Conservation (phyloP, 2,113 vertebrate genomes). For the Tringa solitaria region DNA sequence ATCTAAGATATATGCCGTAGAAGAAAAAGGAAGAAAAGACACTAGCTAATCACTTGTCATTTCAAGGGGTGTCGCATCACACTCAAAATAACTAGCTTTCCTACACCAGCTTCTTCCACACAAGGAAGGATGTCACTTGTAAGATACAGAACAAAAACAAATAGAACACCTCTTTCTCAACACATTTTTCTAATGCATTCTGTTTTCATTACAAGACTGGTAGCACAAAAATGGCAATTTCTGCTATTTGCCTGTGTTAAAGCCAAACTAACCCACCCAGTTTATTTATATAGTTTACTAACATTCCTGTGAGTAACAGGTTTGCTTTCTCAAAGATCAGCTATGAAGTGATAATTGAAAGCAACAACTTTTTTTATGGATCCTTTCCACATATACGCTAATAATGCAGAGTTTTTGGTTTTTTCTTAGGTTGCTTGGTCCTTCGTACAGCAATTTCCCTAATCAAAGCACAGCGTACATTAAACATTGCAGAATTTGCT, state of each 20-base stretch:
- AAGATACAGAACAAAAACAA: not conserved
- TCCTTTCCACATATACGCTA: not conserved
- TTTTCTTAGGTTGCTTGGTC: not conserved
- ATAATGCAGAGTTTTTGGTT: not conserved
- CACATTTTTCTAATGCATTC: not conserved
- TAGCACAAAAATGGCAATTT: not conserved
- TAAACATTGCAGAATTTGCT: not conserved
- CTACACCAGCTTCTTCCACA: not conserved
- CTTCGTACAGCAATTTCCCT: not conserved
- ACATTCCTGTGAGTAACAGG: not conserved
- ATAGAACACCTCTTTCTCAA: not conserved
- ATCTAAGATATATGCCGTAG: not conserved
- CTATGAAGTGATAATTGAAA: conserved; percentile 16
- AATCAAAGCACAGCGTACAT: not conserved
- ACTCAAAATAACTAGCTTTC: not conserved
- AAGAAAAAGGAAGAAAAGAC: not conserved
- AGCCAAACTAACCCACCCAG: not conserved
- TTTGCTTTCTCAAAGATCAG: not conserved
- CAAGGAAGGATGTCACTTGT: not conserved
- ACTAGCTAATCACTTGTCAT: not conserved
- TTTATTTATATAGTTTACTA: not conserved
- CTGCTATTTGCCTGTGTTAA: not conserved
- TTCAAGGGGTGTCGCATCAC: not conserved
- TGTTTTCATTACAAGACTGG: not conserved
- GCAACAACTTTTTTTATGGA: not conserved